phyloP scores from a whole-genome alignment of 1,140 invertebrate species.

The Caenorhabditis briggsae region DNA sequence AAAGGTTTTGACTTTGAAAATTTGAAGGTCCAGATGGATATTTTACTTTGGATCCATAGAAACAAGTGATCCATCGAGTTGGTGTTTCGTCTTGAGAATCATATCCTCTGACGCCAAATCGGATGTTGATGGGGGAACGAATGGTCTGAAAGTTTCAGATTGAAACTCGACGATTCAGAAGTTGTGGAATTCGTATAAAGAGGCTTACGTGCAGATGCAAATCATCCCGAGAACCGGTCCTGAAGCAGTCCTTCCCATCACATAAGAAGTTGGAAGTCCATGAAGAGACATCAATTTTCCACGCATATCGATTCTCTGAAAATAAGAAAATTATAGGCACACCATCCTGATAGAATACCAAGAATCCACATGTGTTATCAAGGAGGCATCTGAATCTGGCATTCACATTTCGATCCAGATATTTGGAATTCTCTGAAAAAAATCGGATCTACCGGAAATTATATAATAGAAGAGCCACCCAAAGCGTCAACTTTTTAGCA shows the following conservation, averaged over 20 bases:
- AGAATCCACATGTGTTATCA: constrained; percentile 98
- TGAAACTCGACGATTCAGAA: too few relatives aligned
- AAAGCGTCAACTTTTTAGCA: too few relatives aligned
- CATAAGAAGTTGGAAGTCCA: constrained; percentile 86
- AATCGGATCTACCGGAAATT: background rate
- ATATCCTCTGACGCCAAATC: constrained; percentile 93
- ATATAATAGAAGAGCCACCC: too few relatives aligned
- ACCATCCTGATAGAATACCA: constrained; percentile 81
- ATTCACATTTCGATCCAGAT: constrained; percentile 91
- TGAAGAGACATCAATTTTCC: constrained; percentile 91
- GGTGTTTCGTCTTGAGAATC: constrained; percentile 99
- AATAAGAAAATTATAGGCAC: constrained; percentile 70
- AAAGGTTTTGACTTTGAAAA: too few relatives aligned
- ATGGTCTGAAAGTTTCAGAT: constrained; percentile 83
- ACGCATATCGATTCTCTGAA: constrained; percentile 95
- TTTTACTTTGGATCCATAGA: constrained; percentile 92
- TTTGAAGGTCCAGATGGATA: too few relatives aligned
- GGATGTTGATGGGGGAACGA: constrained; percentile 90
- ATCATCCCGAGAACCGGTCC: constrained; percentile 85
- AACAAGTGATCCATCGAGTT: constrained; percentile 92
- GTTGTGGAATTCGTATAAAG: background rate
- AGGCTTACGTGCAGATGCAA: constrained; percentile 84
- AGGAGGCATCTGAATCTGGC: constrained; percentile 97
- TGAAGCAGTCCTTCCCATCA: constrained; percentile 29
- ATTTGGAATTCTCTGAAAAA: constrained; percentile 84